Base-by-base conservation (phyloP, 2,888 invertebrate species). In the Spilarctia lutea region DNA sequence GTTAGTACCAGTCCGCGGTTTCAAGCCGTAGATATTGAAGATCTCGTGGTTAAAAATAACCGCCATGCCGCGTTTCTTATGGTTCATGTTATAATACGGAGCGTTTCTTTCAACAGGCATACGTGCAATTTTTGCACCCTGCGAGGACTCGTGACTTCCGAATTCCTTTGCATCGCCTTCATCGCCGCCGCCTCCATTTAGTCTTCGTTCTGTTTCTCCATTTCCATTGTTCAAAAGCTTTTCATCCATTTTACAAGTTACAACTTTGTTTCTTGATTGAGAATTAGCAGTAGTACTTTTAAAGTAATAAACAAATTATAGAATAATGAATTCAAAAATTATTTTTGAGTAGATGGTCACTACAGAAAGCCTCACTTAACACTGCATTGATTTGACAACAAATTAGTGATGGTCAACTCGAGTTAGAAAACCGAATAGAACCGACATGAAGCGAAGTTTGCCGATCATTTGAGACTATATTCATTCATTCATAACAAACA, bases 1-100 rank as follows among this genome's bases (percentile, higher is more conserved):
- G 88, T 98, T 98, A 2, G 99, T 99, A 1, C 99, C 99, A 81
- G 97, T 96, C 75, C 98, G 97, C 20, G 96, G 91, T 90, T 97
- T 97, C 75, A 98, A 91, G 86, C 97, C 97, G 77, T 96, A 96
- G 76, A 97, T 96, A 80, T 97, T 97, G 88, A 99, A 99, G 87
- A 96, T 94, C 92, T 98, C 98, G 90, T 99, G 99, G 91, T 99
- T 99, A 88, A 99, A 98, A 87, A 99, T 98, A 27, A 99, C 91
- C 7, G 99, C 99, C 82, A 97, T 93, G 7, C 99, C 99, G 75
- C 99, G 97, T 78, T 97, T 96, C 82, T 96, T 96, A 91, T 99
- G 98, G 86, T 97, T 97, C 99, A 99, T 99, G 83, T 98, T 98
- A 91, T 99, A 99, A 88, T 97, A 97, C 0, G 96, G 94, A 1